phyloP scores from a whole-genome alignment of 2,797 vertebrate genomes.

The Orientallactaga sibirica region DNA sequence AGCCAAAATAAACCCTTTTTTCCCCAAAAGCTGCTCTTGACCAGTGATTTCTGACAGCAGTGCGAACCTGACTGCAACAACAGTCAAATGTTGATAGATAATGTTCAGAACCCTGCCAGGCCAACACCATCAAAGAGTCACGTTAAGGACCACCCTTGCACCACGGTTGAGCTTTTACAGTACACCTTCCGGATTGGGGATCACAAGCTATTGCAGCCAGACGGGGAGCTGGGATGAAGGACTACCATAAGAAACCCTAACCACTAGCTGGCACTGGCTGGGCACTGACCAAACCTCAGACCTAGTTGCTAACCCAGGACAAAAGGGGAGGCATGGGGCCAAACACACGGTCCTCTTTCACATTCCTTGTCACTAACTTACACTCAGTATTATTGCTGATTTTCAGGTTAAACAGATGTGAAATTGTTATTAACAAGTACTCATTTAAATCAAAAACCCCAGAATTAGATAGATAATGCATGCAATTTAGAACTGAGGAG shows the following conservation, averaged over 20 bases:
- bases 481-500: background rate
- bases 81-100: background rate
- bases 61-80: no score
- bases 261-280: background rate
- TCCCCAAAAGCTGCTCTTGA: no score
- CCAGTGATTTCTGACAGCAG: no score
- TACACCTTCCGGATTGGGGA: background rate
- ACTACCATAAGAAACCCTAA: conserved; percentile 6
- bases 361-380: conserved; percentile 48
- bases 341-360: background rate
- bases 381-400: conserved; percentile 24
- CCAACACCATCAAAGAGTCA: background rate
- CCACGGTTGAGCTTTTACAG: conserved; percentile 13
- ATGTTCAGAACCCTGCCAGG: background rate
- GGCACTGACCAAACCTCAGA: background rate
- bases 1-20: no score
- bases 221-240: background rate
- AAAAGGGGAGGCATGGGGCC: background rate
- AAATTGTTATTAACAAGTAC: conserved; percentile 57
- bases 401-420: conserved; percentile 52
- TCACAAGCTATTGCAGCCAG: background rate
- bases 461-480: conserved; percentile 40
- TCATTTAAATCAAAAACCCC: conserved; percentile 44
- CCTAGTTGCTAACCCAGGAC: background rate
- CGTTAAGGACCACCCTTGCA: background rate